phyloP scores from a whole-genome alignment of 2,888 invertebrate species.

The Hemistola chrysoprasaria region DNA sequence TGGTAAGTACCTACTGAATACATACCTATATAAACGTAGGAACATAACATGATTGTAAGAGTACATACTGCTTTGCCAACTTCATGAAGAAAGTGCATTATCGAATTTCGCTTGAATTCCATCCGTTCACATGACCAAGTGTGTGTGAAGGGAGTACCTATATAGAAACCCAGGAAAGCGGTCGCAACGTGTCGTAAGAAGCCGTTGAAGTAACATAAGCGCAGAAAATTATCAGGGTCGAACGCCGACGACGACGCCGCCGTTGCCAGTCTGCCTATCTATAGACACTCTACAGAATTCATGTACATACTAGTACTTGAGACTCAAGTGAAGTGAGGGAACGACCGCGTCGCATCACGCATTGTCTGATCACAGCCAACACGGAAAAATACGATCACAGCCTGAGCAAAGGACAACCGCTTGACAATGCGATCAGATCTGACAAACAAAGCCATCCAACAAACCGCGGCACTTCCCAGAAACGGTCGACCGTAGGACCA shows the following conservation, averaged over 20 bases:
- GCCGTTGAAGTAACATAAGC: slow-evolving; percentile 80
- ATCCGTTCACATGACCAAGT: slow-evolving; percentile 14
- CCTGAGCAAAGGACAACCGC: slow-evolving; percentile 57
- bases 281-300: slow-evolving; percentile 40
- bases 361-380: slow-evolving; percentile 46
- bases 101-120: too few species aligned
- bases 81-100: too few species aligned
- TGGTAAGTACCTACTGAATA: too few species aligned
- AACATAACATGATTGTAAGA: too few species aligned
- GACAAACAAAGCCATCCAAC: slow-evolving; percentile 47
- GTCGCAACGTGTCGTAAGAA: slow-evolving; percentile 72
- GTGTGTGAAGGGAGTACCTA: slow-evolving; percentile 52
- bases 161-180: slow-evolving; percentile 67
- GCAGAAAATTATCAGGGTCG: slow-evolving; percentile 80
- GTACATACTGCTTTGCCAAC: too few species aligned
- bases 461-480: slow-evolving; percentile 51
- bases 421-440: slow-evolving; percentile 41
- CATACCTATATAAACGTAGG: too few species aligned
- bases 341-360: slow-evolving; percentile 36
- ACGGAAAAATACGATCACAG: slow-evolving; percentile 65
- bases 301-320: slow-evolving; percentile 41
- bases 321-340: slow-evolving; percentile 54
- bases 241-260: slow-evolving; percentile 62
- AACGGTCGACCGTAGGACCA: slow-evolving; percentile 33
- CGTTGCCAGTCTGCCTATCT: slow-evolving; percentile 57